phyloP scores from a whole-genome alignment of 2,888 invertebrate species.

The Micropterix aruncella region DNA sequence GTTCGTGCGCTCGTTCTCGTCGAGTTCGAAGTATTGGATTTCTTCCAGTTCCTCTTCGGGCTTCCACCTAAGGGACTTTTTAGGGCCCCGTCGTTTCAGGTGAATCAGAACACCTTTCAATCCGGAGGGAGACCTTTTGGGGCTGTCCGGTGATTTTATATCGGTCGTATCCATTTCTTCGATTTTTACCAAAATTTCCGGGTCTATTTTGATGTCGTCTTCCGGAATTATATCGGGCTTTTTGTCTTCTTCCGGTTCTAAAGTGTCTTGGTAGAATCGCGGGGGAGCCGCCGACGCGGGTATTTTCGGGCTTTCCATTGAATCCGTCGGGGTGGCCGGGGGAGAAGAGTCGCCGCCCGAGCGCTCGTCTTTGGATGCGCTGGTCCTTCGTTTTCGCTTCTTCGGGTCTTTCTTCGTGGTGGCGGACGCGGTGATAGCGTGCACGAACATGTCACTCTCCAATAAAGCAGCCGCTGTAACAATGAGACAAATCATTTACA shows the following conservation, averaged over 20 bases:
- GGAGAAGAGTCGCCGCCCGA: constrained; percentile 34
- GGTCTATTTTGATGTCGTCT: constrained; percentile 13
- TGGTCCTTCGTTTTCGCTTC: constrained; percentile 64
- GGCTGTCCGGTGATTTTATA: constrained; percentile 24
- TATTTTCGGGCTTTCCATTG: constrained; percentile 13
- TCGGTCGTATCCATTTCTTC: constrained; percentile 20
- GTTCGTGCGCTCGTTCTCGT: constrained; percentile 92
- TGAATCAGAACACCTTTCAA: constrained; percentile 62
- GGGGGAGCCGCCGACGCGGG: constrained; percentile 42
- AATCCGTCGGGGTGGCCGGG: constrained; percentile 34
- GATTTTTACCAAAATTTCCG: constrained; percentile 9
- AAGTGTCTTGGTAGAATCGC: constrained; percentile 83
- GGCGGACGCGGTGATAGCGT: constrained; percentile 68
- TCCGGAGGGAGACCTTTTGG: constrained; percentile 33
- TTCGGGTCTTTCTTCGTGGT: constrained; percentile 62
- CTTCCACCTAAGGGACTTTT: constrained; percentile 71
- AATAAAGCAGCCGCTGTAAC: constrained; percentile 60
- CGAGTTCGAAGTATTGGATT: constrained; percentile 82
- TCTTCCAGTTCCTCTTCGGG: constrained; percentile 67
- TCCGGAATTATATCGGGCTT: constrained; percentile 24
- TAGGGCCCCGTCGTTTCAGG: constrained; percentile 63
- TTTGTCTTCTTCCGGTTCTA: constrained; percentile 53
- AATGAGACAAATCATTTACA: constrained; percentile 20
- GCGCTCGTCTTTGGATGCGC: constrained; percentile 52
- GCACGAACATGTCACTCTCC: constrained; percentile 91